Percentiles rank a stretch among this genome's conserved stretches.
These are phyloP conservation scores for Deilephila porcellus DNA, from an alignment of 2,888 invertebrate genomes.

Conservation along the genomic window DNA sequence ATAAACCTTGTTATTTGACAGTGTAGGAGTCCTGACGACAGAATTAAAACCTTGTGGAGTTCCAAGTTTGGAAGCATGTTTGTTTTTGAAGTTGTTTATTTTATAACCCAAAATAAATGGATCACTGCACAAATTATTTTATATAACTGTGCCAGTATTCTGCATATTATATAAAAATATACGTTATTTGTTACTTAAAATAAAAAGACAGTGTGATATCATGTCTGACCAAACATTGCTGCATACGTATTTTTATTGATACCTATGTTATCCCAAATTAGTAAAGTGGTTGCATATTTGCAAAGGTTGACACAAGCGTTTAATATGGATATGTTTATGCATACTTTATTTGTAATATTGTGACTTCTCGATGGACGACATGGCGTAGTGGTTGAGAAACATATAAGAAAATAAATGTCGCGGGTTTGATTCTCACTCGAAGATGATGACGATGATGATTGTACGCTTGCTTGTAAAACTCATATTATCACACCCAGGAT, in stretches of 20 bases:
- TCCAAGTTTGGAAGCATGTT: too few species aligned
- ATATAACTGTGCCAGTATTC: not conserved
- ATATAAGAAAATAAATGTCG: too few species aligned
- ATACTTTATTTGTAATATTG: not conserved
- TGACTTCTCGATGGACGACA: too few species aligned
- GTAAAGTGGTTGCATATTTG: not conserved
- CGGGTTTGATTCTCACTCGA: too few species aligned
- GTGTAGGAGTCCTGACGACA: too few species aligned
- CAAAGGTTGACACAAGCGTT: not conserved
- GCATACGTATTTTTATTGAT: conserved; percentile 8
- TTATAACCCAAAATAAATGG: not conserved
- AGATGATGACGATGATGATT: too few species aligned
- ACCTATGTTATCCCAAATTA: not conserved
- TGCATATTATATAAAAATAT: not conserved
- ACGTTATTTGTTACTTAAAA: not conserved
- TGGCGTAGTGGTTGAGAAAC: too few species aligned
- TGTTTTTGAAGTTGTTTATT: not conserved
- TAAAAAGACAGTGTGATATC: not conserved
- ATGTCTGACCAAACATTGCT: not conserved
- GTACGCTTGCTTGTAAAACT: too few species aligned
- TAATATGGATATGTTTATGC: not conserved
- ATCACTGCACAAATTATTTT: not conserved
- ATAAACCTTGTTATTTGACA: too few species aligned
- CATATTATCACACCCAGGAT: too few species aligned
- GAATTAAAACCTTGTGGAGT: too few species aligned